Conservation (phyloP, 1,140 invertebrate genomes). For the Drosophila equinoxialis region DNA sequence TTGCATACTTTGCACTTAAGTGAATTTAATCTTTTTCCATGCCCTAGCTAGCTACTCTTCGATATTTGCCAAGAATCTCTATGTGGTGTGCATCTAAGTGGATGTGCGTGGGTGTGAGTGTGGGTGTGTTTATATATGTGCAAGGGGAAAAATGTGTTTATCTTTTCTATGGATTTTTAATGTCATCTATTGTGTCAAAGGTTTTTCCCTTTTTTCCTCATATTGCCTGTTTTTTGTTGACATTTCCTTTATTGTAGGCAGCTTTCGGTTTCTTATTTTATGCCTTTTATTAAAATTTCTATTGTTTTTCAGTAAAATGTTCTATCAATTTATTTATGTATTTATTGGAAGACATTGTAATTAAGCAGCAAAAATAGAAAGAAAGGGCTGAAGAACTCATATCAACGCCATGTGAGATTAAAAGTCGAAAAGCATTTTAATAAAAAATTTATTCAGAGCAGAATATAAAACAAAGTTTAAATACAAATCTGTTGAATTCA, state of each 20-base stretch:
- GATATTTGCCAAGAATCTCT: slow-evolving; percentile 31
- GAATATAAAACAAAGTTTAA: no score
- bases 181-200: slow-evolving; percentile 47
- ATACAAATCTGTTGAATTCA: neutral
- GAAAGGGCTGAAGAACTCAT: no score
- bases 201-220: slow-evolving; percentile 2
- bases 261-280: slow-evolving; percentile 20
- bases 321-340: slow-evolving; percentile 44
- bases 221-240: neutral
- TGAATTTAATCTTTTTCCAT: slow-evolving; percentile 65
- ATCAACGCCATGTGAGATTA: no score
- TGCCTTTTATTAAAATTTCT: slow-evolving; percentile 59
- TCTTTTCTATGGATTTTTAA: slow-evolving; percentile 60
- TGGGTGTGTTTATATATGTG: slow-evolving; percentile 33
- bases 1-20: slow-evolving; percentile 71
- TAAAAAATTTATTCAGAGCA: no score
- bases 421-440: no score
- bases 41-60: slow-evolving; percentile 29
- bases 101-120: neutral
- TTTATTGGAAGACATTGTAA: slow-evolving; percentile 27
- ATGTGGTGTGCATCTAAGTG: neutral
- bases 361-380: neutral
- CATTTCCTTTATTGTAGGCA: slow-evolving; percentile 20
- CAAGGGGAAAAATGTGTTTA: slow-evolving; percentile 60
- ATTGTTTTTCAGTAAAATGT: slow-evolving; percentile 59